Evolutionary conservation across 1,140 invertebrate genomes (phyloP).

Genomic region (Brachionus sp.): DNA sequence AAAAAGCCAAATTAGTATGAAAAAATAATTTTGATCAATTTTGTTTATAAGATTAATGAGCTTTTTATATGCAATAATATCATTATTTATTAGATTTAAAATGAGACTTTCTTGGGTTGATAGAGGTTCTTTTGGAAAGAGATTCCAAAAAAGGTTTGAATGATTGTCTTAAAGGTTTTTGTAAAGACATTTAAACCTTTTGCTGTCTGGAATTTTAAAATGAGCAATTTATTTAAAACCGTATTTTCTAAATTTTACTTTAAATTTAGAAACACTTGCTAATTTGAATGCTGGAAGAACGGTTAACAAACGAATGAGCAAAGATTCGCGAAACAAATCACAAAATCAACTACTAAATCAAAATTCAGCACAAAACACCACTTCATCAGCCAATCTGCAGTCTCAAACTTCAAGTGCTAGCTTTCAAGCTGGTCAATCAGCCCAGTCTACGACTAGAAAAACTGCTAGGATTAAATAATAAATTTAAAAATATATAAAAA

Average conservation of each 20-base stretch:
- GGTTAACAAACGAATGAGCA: neutral
- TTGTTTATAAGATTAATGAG: too few species aligned
- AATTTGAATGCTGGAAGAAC: slow-evolving; percentile 31
- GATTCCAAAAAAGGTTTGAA: too few species aligned
- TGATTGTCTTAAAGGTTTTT: too few species aligned
- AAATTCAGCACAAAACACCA: neutral
- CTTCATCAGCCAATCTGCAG: neutral
- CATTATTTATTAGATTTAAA: too few species aligned
- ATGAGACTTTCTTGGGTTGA: too few species aligned
- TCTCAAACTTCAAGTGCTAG: neutral
- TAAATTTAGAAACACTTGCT: neutral
- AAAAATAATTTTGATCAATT: too few species aligned
- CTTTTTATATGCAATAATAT: too few species aligned
- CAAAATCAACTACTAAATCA: slow-evolving; percentile 17
- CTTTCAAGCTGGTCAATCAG: slow-evolving; percentile 10
- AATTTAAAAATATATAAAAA: neutral
- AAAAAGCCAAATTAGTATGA: too few species aligned
- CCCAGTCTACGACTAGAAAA: neutral
- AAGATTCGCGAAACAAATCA: neutral
- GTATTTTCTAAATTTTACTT: neutral
- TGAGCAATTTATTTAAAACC: too few species aligned
- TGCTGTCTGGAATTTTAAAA: too few species aligned
- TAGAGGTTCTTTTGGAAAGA: too few species aligned
- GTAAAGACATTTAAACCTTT: too few species aligned
- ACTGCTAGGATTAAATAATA: slow-evolving; percentile 8